Base-by-base conservation (phyloP, 2,888 invertebrate species). In the Rhingia rostrata region DNA sequence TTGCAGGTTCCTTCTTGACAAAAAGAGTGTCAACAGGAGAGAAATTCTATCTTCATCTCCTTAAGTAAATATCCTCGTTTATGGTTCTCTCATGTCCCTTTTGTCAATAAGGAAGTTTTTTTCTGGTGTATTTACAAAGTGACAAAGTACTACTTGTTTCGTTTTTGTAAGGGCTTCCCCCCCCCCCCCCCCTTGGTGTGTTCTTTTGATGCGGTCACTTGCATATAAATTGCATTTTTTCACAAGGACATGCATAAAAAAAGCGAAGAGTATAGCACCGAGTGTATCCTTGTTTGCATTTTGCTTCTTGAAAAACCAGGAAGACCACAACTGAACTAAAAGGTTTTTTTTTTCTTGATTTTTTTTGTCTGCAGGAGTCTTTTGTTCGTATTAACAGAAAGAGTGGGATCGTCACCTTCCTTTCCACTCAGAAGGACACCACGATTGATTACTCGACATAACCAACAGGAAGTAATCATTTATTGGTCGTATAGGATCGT, bases 171-270 rank as follows among this genome's bases (percentile, higher is more conserved):
- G 51, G 10, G 3, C n/a, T n/a, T n/a, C n/a, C n/a, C n/a, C n/a
- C n/a, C n/a, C n/a, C n/a, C 6, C 12, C 12, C n/a, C 49, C 66
- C 60, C 45, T 66, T 66, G 70, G 84, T 74, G 72, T 79, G 83
- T 45, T 54, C 80, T 80, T 75, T 80, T 84, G 69, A 75, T 70
- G 74, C 45, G 74, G 80, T 80, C 64, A 80, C 79, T 80, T 84
- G 84, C 74, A 84, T 74, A 84, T 60, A 84, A 84, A 84, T 70
- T 79, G 74, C 70, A 70, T 61, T 74, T 22, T 22, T 84, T 69
- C 69, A 64, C 73, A 79, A 79, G 51, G 47, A 73, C 35, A 56
- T 7, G 12, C 3, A 53, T 47, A 32, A 14, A 49, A 30, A 60
- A 56, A 32, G 9, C 47, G 6, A 64, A 43, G 33, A 45, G 22